Evolutionary conservation across 2,888 invertebrate genomes (phyloP).

Genomic region (Eledona agricola): DNA sequence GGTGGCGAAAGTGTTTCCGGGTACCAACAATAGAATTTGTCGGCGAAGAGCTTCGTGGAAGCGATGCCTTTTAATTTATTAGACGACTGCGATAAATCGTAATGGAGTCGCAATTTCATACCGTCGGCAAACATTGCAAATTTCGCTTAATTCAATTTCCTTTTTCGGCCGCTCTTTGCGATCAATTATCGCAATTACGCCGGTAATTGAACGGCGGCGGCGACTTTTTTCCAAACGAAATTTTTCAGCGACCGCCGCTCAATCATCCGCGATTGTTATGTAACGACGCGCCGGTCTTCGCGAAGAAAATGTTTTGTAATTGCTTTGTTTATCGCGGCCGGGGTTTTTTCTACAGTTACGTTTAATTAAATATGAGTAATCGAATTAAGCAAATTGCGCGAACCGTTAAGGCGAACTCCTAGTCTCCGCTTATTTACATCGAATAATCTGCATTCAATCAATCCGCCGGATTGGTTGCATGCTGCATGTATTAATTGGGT

Average conservation of each 20-base stretch:
- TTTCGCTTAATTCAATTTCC: slow-evolving; percentile 31
- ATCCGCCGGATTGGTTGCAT: slow-evolving; percentile 36
- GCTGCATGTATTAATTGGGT: slow-evolving; percentile 36
- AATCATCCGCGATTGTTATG: slow-evolving; percentile 17
- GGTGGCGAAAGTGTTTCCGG: slow-evolving; percentile 3
- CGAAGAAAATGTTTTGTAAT: slow-evolving; percentile 37
- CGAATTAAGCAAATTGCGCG: slow-evolving; percentile 44
- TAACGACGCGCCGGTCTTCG: slow-evolving; percentile 9
- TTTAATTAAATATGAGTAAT: slow-evolving; percentile 50
- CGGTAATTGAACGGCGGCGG: slow-evolving; percentile 18
- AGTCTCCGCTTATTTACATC: slow-evolving; percentile 31
- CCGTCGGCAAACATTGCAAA: slow-evolving; percentile 21
- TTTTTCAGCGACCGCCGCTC: no score
- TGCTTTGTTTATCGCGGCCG: slow-evolving; percentile 49
- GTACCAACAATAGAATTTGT: slow-evolving; percentile 11
- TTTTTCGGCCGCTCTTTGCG: slow-evolving; percentile 19
- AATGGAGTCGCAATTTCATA: slow-evolving; percentile 39
- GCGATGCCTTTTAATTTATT: slow-evolving; percentile 31
- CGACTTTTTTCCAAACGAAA: slow-evolving; percentile 10
- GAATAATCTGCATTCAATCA: slow-evolving; percentile 34
- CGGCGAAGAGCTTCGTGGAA: slow-evolving; percentile 21
- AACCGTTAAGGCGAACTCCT: slow-evolving; percentile 29
- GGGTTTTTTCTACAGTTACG: slow-evolving; percentile 46
- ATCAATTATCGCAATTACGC: slow-evolving; percentile 44
- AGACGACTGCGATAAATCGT: slow-evolving; percentile 39